These are phyloP conservation scores for Phrynocephalus forsythii DNA, from an alignment of 2,797 vertebrate genomes.

Conservation along the genomic window DNA sequence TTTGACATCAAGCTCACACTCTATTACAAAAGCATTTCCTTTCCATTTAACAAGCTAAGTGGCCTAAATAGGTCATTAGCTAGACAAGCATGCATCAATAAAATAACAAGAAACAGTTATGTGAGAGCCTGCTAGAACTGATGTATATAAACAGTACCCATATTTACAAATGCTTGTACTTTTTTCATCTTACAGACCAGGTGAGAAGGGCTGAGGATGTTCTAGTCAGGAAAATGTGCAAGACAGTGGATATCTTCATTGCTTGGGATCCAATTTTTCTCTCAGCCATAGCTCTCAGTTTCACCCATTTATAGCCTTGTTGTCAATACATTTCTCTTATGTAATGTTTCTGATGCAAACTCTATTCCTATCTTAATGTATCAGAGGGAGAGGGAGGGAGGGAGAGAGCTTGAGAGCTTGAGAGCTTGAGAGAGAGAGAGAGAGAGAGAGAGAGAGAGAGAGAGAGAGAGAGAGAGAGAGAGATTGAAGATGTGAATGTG, in stretches of 20 bases:
- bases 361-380: background rate
- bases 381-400: no score
- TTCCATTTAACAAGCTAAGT: background rate
- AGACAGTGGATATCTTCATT: background rate
- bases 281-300: background rate
- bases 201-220: no score
- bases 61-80: background rate
- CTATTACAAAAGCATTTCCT: background rate
- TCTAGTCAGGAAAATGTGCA: background rate
- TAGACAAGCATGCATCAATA: background rate
- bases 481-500: no score
- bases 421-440: no score
- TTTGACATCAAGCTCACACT: constrained; percentile 51
- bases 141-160: background rate
- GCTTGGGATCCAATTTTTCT: background rate
- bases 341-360: background rate
- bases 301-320: background rate
- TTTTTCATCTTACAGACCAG: background rate
- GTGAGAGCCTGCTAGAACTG: background rate
- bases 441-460: no score
- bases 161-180: background rate
- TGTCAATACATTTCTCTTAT: background rate
- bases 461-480: no score
- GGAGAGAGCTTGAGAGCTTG: no score
- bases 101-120: constrained; percentile 14